These are phyloP conservation scores for Epirrita christyi DNA, from an alignment of 2,888 invertebrate genomes.

Conservation along the genomic window DNA sequence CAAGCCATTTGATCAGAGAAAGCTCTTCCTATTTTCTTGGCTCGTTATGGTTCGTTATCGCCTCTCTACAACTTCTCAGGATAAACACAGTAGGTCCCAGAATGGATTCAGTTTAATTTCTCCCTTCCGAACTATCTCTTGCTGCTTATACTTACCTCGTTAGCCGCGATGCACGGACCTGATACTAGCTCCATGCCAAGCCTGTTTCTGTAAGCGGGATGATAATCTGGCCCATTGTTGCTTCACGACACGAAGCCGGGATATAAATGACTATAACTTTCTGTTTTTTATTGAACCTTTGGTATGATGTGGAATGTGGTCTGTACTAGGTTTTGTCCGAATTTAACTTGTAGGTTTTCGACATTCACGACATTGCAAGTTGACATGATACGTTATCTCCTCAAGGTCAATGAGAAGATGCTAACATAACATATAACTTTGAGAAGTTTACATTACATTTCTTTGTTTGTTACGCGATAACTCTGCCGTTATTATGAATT, in stretches of 20 bases:
- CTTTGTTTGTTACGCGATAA: too few relatives aligned
- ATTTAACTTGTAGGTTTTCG: neutral
- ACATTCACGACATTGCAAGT: too few relatives aligned
- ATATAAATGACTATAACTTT: slow-evolving; percentile 4
- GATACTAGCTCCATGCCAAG: slow-evolving; percentile 50
- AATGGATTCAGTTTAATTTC: slow-evolving; percentile 1
- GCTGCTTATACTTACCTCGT: slow-evolving; percentile 44
- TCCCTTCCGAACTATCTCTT: slow-evolving; percentile 9
- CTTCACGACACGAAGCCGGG: slow-evolving; percentile 30
- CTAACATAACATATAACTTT: too few relatives aligned
- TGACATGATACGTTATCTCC: too few relatives aligned
- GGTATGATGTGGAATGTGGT: slow-evolving; percentile 7
- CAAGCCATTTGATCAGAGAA: neutral
- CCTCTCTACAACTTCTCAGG: neutral
- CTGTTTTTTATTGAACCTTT: slow-evolving; percentile 5
- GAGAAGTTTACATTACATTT: too few relatives aligned
- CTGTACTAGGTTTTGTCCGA: slow-evolving; percentile 6
- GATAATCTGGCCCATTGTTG: slow-evolving; percentile 52
- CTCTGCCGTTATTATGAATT: too few relatives aligned
- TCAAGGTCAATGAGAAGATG: too few relatives aligned
- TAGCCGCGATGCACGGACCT: slow-evolving; percentile 60
- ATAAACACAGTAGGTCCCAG: neutral
- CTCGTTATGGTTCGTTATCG: neutral
- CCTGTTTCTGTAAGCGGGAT: slow-evolving; percentile 41
- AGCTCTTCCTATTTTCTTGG: neutral